These are phyloP conservation scores for Aplocera efformata DNA, from an alignment of 2,888 invertebrate species.

Conservation along the genomic window DNA sequence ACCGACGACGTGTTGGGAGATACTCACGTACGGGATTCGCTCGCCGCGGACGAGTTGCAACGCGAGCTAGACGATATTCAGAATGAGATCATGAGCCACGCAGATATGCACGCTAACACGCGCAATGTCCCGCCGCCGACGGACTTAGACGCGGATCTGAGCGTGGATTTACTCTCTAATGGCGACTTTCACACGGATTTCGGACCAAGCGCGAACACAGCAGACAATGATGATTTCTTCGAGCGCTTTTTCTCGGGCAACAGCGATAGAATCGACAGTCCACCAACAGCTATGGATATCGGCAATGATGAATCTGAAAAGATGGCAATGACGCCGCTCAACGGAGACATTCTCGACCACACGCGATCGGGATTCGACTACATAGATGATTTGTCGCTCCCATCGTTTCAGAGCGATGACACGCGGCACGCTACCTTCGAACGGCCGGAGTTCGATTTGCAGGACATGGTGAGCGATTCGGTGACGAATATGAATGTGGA, in stretches of 20 bases:
- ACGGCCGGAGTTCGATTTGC: constrained; percentile 74
- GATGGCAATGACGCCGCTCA: constrained; percentile 62
- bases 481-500: constrained; percentile 79
- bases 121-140: constrained; percentile 35
- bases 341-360: constrained; percentile 67
- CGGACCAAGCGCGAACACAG: constrained; percentile 51
- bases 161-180: constrained; percentile 50
- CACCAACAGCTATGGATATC: constrained; percentile 61
- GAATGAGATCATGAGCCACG: constrained; percentile 68
- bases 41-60: constrained; percentile 66
- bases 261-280: constrained; percentile 43
- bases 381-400: constrained; percentile 68
- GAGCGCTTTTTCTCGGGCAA: constrained; percentile 58
- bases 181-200: constrained; percentile 61
- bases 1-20: constrained; percentile 57
- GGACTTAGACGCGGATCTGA: constrained; percentile 55
- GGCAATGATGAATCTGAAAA: constrained; percentile 58
- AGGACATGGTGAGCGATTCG: constrained; percentile 83
- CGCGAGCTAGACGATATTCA: constrained; percentile 68
- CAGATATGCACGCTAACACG: constrained; percentile 50
- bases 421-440: constrained; percentile 49
- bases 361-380: constrained; percentile 64
- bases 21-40: constrained; percentile 51
- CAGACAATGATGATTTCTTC: constrained; percentile 65
- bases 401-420: constrained; percentile 67